Base-by-base conservation (phyloP, 2,113 vertebrate species). In the Sakesphorus luctuosus region DNA sequence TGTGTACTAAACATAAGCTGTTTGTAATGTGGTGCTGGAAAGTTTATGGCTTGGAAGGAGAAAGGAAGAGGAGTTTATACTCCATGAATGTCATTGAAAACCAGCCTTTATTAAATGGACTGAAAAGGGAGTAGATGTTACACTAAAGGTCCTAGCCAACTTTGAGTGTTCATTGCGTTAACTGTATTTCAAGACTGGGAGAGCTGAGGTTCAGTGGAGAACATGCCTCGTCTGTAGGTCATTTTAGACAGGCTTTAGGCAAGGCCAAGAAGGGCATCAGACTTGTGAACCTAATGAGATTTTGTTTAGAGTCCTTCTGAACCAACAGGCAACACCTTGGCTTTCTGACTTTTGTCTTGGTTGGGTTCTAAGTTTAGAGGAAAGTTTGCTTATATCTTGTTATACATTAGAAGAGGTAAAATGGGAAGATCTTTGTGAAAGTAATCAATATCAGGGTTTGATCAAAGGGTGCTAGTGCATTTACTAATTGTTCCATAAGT, bases 1-100 rank as follows among this genome's bases (percentile, higher is more conserved):
- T 58, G 13, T 5, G 0, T 75, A 9, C 7, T 23, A 38, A 93
- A 69, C 1, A 1, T 6, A 1, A 18, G 4, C 5, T 35, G 28
- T 49, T 59, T 50, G 14, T 76, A n/a, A 56, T 18, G 18, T 11
- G 18, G 11, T 66, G 46, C 36, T 71, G 53, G 38, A 43, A 79
- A 38, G 29, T 50, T 33, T 80, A 17, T 61, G 73, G 11, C 40
- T 66, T 61, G 28, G 13, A 13, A 55, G 23, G 6, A 46, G 20
- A 38, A 81, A 35, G 33, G 13, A 65, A 65, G 26, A 62, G 24
- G 18, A 35, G 5, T 16, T 69, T 65, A 38, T 44, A 23, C 25
- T 35, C 50, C 55, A 29, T 62, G 31, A 77, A 47, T 65, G 24
- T 56, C 28, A 17, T 20, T 36, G 23, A 8, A 55, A 49, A 68